phyloP scores from a whole-genome alignment of 2,113 vertebrate genomes.

The Candoia aspera region DNA sequence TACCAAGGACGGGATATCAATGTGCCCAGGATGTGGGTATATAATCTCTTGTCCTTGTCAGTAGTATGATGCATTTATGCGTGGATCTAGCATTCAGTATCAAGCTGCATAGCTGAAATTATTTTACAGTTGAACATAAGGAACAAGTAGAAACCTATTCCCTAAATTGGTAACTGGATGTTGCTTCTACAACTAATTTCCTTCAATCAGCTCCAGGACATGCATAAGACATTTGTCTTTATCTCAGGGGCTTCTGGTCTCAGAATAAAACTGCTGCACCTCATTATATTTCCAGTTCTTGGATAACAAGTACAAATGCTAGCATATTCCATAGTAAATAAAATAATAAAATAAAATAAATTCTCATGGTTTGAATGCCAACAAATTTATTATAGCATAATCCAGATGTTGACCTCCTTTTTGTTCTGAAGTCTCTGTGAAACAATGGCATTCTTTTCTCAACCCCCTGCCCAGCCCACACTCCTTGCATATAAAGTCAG shows the following conservation, averaged over 20 bases:
- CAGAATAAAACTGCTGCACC: not conserved
- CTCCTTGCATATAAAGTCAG: not conserved
- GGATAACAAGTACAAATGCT: not conserved
- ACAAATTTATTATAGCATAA: no score
- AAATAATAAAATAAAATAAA: not conserved
- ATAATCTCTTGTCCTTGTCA: conserved; percentile 3
- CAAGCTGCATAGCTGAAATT: not conserved
- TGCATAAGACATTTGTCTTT: not conserved
- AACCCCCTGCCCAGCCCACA: no score
- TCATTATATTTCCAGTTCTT: not conserved
- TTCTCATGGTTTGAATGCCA: no score
- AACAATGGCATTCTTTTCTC: no score
- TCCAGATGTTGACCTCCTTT: no score
- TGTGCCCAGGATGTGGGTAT: not conserved
- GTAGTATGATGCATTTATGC: not conserved
- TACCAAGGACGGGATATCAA: not conserved
- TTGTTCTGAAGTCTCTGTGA: no score
- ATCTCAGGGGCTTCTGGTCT: not conserved
- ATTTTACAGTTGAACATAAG: not conserved
- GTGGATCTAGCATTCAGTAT: not conserved
- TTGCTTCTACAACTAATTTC: not conserved
- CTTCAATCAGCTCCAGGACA: no score
- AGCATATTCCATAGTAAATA: not conserved
- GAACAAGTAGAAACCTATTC: not conserved
- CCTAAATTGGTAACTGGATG: not conserved